Evolutionary conservation across 2,113 vertebrate species (phyloP).

Genomic region (Psittacus erithacus): DNA sequence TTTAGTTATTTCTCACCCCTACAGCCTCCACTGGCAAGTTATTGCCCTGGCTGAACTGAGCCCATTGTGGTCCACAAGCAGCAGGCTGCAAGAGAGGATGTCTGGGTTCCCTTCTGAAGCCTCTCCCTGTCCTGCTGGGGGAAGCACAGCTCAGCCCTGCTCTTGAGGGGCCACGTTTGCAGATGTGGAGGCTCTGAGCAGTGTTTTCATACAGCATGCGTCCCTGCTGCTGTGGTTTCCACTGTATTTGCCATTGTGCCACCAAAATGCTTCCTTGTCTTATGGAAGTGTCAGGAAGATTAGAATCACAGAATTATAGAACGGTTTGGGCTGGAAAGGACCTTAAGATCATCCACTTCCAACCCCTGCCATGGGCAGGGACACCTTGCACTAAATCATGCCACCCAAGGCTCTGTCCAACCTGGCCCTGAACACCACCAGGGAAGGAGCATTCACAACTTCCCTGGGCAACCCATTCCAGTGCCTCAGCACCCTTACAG

Average conservation of each 20-base stretch:
- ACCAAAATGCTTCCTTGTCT: background rate
- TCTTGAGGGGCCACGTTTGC: background rate
- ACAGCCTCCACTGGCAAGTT: background rate
- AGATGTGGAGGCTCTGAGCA: background rate
- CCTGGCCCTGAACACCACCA: too few species aligned
- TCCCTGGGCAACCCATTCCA: too few species aligned
- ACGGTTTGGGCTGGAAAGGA: too few species aligned
- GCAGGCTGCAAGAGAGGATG: conserved; percentile 36
- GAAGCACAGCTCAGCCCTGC: background rate
- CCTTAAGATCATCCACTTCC: too few species aligned
- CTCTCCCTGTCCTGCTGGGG: background rate
- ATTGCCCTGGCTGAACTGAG: background rate
- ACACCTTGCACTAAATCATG: too few species aligned
- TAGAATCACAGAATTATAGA: background rate
- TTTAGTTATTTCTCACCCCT: conserved; percentile 28
- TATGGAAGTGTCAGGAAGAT: conserved; percentile 9
- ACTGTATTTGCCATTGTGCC: background rate
- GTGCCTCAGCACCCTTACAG: too few species aligned
- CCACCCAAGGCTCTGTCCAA: too few species aligned
- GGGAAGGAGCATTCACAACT: too few species aligned
- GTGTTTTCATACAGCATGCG: background rate
- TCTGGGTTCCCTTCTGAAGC: conserved; percentile 13
- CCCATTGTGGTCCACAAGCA: background rate
- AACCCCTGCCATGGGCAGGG: too few species aligned
- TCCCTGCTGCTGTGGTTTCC: background rate